A percentile compares a stretch with the other conserved stretches of the same genome.
phyloP scores from a whole-genome alignment of 2,113 vertebrate genomes.

The Actinemys pallida region DNA sequence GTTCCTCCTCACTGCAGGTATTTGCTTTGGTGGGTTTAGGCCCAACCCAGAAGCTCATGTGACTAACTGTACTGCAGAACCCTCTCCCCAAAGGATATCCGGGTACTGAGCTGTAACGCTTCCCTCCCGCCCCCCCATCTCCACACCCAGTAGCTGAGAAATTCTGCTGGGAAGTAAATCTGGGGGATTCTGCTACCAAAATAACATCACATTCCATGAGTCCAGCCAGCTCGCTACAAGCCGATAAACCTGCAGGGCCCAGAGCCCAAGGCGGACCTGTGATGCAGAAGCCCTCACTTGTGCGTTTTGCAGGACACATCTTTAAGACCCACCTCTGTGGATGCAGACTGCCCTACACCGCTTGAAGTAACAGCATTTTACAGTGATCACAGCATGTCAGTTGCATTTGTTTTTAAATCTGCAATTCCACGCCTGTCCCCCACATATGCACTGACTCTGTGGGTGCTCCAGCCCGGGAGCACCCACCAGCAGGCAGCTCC shows the following conservation, averaged over 20 bases:
- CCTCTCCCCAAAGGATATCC: background rate
- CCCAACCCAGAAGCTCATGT: background rate
- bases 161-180: background rate
- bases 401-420: background rate
- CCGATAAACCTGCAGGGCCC: background rate
- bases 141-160: background rate
- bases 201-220: background rate
- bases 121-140: too few relatives aligned
- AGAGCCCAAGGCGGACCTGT: background rate
- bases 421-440: too few relatives aligned
- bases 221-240: background rate
- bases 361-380: background rate
- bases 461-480: too few relatives aligned
- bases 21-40: background rate
- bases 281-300: too few relatives aligned
- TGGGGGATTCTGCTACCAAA: background rate
- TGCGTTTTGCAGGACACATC: too few relatives aligned
- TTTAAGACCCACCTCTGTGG: background rate
- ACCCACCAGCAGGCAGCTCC: too few relatives aligned
- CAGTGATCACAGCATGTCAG: background rate
- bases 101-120: background rate
- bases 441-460: accelerated
- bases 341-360: too few relatives aligned
- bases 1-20: too few relatives aligned
- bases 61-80: too few relatives aligned